These are phyloP conservation scores for Stratiomys singularior DNA, from an alignment of 2,888 invertebrate species.

Conservation along the genomic window DNA sequence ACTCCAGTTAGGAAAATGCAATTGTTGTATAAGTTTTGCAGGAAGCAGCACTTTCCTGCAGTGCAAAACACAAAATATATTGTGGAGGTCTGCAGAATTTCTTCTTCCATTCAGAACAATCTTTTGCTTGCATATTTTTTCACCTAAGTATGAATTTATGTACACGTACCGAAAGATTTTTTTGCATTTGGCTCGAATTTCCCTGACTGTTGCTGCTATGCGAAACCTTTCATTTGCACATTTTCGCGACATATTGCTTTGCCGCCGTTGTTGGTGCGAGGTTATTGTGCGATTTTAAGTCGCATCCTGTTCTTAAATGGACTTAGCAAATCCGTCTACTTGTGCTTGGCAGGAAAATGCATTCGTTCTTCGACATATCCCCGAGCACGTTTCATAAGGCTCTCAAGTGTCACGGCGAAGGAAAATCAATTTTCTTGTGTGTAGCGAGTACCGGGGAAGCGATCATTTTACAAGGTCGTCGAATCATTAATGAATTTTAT, in stretches of 20 bases:
- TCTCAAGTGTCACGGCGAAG: neutral
- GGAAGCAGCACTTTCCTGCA: neutral
- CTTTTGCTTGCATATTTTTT: neutral
- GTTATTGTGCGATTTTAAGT: constrained; percentile 33
- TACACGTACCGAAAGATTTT: neutral
- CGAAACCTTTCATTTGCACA: constrained; percentile 19
- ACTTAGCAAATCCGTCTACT: constrained; percentile 19
- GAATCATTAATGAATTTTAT: neutral
- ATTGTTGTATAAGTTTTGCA: neutral
- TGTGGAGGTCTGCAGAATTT: neutral
- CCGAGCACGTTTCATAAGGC: neutral
- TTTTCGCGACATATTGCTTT: constrained; percentile 1
- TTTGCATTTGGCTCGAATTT: neutral
- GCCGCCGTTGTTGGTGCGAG: neutral
- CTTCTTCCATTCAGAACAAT: neutral
- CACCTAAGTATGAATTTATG: neutral
- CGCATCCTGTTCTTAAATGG: constrained; percentile 21
- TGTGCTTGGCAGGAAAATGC: neutral
- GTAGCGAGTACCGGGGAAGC: neutral
- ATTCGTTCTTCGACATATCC: neutral
- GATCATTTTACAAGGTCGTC: constrained; percentile 13
- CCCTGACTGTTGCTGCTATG: neutral
- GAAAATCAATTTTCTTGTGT: neutral
- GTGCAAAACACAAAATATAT: neutral
- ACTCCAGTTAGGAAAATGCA: neutral